phyloP scores from a whole-genome alignment of 2,888 invertebrate species.

The Synanthedon andrenaeformis region DNA sequence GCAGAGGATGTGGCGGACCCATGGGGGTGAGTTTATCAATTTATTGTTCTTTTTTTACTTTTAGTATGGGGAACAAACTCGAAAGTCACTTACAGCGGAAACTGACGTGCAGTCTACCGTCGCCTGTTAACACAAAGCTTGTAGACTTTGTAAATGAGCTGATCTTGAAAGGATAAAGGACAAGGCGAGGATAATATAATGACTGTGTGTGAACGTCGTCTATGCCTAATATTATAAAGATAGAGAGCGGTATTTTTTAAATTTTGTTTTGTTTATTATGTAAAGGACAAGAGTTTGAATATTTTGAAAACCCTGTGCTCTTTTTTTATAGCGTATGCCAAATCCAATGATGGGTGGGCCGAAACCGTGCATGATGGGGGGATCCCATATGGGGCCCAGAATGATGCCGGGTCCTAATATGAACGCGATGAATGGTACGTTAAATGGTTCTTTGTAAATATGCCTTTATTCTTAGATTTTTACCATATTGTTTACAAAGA shows the following conservation, averaged over 20 bases:
- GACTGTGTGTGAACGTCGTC: too few species aligned
- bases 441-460: neutral
- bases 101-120: too few species aligned
- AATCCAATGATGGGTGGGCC: slow-evolving; percentile 66
- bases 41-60: neutral
- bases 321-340: slow-evolving; percentile 55
- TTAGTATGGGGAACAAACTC: too few species aligned
- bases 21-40: slow-evolving; percentile 52
- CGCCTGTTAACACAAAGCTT: too few species aligned
- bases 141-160: too few species aligned
- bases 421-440: slow-evolving; percentile 60
- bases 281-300: too few species aligned
- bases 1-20: slow-evolving; percentile 61
- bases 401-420: slow-evolving; percentile 67
- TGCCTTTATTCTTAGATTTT: neutral
- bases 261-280: neutral
- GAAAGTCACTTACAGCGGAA: too few species aligned
- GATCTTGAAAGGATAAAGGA: too few species aligned
- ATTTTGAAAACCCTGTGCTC: neutral
- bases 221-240: too few species aligned
- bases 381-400: slow-evolving; percentile 62
- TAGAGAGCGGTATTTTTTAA: neutral
- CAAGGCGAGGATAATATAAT: too few species aligned
- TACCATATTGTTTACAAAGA: neutral
- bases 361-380: slow-evolving; percentile 66